Evolutionary conservation across 2,797 vertebrate genomes (phyloP), one percentile per base, ranked within the genome.

Genomic region (Lerista edwardsae): DNA sequence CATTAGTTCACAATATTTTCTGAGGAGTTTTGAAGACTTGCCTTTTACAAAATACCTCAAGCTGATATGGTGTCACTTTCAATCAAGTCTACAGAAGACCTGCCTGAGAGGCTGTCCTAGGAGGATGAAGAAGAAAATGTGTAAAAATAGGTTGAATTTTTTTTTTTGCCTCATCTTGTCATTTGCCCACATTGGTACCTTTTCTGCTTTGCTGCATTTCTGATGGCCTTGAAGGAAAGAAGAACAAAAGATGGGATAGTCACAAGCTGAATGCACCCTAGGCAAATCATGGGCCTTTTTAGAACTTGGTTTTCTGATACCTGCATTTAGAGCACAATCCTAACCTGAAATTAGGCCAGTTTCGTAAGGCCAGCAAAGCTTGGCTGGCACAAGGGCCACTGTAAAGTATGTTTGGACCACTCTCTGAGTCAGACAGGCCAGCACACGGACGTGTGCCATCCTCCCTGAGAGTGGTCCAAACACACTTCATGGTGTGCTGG

Each of bases 191-290:
- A 14, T 81, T 71, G 68, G 6, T 83, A 78, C 14, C 17, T 81
- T 92, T 87, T 88, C 39, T 85, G 27, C 85, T 86, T 86, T 88
- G 55, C 36, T 91, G 15, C 59, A 84, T 90, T 21, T 10, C 51
- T 83, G 21, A 15, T 9, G 83, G 77, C 34, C 80, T 82, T 91
- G 14, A 82, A 80, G 83, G 44, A 65, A 65, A 5, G 55, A 82
- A 84, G 85, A 80, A 79, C 44, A 83, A 84, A 75, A 71, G 39
- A 71, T 68, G 80, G n/a, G 34, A 1, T 27, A 8, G 47, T 4
- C 6, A 61, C 80, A 75, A 82, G 55, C 51, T 76, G 65, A 55
- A 39, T 9, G 36, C 21, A 44, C 77, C n/a, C 39, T 36, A 29
- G 65, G 64, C 27, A 74, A 41, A 67, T 57, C 27, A 41, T 25